phyloP scores from a whole-genome alignment of 2,113 vertebrate genomes.

The Periophthalmodon schlosseri region DNA sequence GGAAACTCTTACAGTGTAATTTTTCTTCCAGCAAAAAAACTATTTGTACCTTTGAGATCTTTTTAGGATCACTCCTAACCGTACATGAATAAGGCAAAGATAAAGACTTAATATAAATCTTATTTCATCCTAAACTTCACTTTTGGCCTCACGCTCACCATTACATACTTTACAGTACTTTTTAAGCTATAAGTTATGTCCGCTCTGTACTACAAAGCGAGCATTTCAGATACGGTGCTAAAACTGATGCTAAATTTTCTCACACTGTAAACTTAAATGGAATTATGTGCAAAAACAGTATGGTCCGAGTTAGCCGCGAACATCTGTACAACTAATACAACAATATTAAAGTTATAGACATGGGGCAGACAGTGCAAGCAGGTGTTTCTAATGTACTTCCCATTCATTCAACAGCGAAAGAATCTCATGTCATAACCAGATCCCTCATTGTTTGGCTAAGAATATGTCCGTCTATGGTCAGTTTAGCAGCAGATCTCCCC shows the following conservation, averaged over 20 bases:
- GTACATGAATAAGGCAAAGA: neutral
- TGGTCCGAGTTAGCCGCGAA: neutral
- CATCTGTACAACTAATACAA: neutral
- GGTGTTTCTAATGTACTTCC: slow-evolving; percentile 20
- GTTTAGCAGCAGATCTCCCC: slow-evolving; percentile 10
- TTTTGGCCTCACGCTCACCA: neutral
- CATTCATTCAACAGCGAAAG: neutral
- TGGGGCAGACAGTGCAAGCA: neutral
- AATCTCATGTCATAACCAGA: neutral
- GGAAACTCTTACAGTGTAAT: too few species aligned
- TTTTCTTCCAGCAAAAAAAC: too few species aligned
- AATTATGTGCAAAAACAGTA: neutral
- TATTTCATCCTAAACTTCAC: neutral
- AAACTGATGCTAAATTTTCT: neutral
- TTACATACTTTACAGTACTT: neutral
- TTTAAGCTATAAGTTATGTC: neutral
- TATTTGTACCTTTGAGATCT: neutral
- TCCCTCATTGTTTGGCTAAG: neutral
- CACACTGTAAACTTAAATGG: neutral
- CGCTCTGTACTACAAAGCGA: neutral
- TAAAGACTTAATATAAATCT: neutral
- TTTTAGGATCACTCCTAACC: neutral
- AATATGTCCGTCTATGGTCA: slow-evolving; percentile 12
- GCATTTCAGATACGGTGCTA: neutral
- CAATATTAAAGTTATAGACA: neutral